These are phyloP conservation scores for Graptemys geographica DNA, from an alignment of 2,797 vertebrate genomes.

Conservation along the genomic window DNA sequence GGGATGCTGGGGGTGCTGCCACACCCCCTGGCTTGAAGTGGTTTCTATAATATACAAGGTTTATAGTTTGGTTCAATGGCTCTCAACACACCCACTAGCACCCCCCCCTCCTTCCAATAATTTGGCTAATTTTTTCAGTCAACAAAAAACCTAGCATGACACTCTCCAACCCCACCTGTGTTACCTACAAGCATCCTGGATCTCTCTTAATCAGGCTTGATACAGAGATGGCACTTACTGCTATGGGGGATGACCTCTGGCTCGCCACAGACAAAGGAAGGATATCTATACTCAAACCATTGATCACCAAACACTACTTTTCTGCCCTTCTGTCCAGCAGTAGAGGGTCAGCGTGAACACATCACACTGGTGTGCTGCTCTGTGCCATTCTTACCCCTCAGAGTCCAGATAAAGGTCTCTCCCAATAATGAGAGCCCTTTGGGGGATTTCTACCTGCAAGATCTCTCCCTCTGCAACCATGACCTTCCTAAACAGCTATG, in stretches of 20 bases:
- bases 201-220: not conserved
- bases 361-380: not conserved
- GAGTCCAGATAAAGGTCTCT: constrained; percentile 6
- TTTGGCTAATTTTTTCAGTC: not conserved
- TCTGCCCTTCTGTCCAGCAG: not conserved
- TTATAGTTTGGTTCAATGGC: too few species aligned
- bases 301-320: not conserved
- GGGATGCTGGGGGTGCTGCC: too few species aligned
- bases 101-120: not conserved
- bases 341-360: not conserved
- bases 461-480: not conserved
- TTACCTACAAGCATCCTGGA: not conserved
- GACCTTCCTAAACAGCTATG: constrained; percentile 9
- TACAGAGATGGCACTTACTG: fast-evolving
- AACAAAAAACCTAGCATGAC: not conserved
- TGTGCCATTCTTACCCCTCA: not conserved
- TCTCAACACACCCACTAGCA: too few species aligned
- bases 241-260: not conserved
- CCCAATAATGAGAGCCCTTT: not conserved
- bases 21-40: too few species aligned
- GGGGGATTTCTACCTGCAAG: not conserved
- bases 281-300: not conserved
- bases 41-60: not conserved
- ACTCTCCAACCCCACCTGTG: not conserved
- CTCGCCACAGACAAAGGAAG: not conserved